Base-by-base conservation (phyloP, 1,140 invertebrate species). In the Anastrepha obliqua region DNA sequence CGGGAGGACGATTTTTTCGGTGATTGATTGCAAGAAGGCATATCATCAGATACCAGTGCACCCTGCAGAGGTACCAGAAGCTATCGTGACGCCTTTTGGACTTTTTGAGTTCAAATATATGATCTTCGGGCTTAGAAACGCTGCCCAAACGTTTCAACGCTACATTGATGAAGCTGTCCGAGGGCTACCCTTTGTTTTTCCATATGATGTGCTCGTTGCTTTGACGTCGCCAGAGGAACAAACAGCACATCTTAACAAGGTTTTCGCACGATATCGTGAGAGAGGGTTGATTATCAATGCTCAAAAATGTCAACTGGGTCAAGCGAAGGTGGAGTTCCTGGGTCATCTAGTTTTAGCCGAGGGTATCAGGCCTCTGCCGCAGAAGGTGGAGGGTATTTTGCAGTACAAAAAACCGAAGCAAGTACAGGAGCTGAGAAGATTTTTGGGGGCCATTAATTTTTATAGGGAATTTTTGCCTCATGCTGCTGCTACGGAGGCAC, bases 251-350 rank as follows among this genome's bases (percentile, higher is more conserved):
- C 86, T 92, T 15, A 58, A 88, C 13, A 44, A 78, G 20, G 42
- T 91, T 4, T 91, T 91, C 44, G 15, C 81, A 29, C 86, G 89
- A n/a, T 74, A 90, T 13, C 44, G 51, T 11, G 51, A 55, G 51
- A 20, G 44, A 6, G 44, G 44, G 13, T 39, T 93, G 6, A 39
- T 89, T 3, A 89, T 91, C 11, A 91, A 92, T 39, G 13, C 47
- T 29, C 17, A 51, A 87, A 91, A 93, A 89, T 91, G 90, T 70
- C 9, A 89, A 39, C 90, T 91, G 89, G 90, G 87, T 39, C 64
- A 87, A 74, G 20, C 42, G 62, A 29, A 90, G 89, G 87, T 92
- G 9, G 88, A 88, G 39, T 93, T 90, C 86, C 86, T 92, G 42
- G 85, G 85, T 2, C 55, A 86, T 62, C 29, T 60, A 2, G 44